These are phyloP conservation scores for Labrus mixtus DNA, from an alignment of 2,113 vertebrate species.

Conservation along the genomic window DNA sequence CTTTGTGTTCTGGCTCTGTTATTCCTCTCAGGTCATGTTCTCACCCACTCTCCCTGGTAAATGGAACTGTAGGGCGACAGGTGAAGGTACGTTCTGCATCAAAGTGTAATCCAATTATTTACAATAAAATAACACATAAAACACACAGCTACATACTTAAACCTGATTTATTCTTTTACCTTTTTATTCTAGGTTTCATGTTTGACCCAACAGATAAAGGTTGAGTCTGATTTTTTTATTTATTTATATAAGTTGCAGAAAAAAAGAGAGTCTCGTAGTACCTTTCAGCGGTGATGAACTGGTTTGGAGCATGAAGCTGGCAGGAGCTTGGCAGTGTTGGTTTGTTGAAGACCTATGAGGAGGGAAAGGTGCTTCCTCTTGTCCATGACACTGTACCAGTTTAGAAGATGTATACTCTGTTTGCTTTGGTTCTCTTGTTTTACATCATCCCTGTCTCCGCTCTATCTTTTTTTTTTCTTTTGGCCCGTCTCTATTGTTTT, in stretches of 20 bases:
- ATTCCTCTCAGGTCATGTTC: constrained; percentile 35
- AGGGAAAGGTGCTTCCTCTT: background rate
- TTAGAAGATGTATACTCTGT: constrained; percentile 17
- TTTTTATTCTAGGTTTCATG: no score
- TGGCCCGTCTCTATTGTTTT: background rate
- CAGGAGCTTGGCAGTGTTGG: background rate
- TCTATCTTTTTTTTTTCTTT: background rate
- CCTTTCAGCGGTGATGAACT: constrained; percentile 1
- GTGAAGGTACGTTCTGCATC: constrained; percentile 48
- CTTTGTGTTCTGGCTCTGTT: constrained; percentile 13
- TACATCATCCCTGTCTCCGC: constrained; percentile 9
- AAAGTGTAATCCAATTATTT: constrained; percentile 58
- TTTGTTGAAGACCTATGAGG: constrained; percentile 12
- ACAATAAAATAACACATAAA: constrained; percentile 1
- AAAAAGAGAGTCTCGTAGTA: background rate
- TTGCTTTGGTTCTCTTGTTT: background rate
- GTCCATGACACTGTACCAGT: constrained; percentile 18
- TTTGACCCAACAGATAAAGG: background rate
- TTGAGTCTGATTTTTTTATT: background rate
- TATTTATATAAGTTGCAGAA: constrained; percentile 1
- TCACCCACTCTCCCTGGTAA: constrained; percentile 32
- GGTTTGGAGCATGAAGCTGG: constrained; percentile 2
- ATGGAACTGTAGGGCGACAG: constrained; percentile 43
- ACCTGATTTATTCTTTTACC: no score
- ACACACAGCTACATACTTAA: background rate